Conservation (phyloP, 2,113 vertebrate genomes). For the Peromyscus polionotus region DNA sequence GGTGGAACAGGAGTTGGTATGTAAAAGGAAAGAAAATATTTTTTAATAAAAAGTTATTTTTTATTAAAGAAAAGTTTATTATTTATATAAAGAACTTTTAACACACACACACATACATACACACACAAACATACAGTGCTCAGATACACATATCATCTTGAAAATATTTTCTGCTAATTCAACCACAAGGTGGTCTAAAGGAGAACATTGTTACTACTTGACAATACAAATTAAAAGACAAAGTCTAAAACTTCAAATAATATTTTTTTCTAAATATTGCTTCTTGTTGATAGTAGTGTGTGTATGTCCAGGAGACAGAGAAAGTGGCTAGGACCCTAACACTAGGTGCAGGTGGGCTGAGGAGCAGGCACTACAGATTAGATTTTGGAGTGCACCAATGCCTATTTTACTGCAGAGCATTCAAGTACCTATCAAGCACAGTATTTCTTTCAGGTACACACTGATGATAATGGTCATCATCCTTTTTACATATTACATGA, state of each 20-base stretch:
- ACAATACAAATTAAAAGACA: not conserved
- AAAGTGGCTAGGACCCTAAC: not conserved
- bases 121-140: not conserved
- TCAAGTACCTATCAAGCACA: not conserved
- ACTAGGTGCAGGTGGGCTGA: not conserved
- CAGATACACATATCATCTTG: not conserved
- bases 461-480: not conserved
- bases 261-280: not conserved
- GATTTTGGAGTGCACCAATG: not conserved
- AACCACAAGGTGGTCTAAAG: not conserved
- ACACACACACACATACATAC: not conserved
- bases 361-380: not conserved
- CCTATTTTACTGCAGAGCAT: not conserved
- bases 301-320: not conserved
- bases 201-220: not conserved
- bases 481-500: not conserved
- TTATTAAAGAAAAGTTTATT: too few species aligned
- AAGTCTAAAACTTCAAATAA: not conserved
- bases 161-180: slow-evolving; percentile 10
- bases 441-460: not conserved
- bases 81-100: not conserved
- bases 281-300: not conserved
- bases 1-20: too few species aligned
- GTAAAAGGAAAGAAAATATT: too few species aligned
- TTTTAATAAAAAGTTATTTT: too few species aligned